Evolutionary conservation across 1,140 invertebrate genomes (phyloP), one percentile per base, ranked within the genome.

Genomic region (Ganaspis sp.): DNA sequence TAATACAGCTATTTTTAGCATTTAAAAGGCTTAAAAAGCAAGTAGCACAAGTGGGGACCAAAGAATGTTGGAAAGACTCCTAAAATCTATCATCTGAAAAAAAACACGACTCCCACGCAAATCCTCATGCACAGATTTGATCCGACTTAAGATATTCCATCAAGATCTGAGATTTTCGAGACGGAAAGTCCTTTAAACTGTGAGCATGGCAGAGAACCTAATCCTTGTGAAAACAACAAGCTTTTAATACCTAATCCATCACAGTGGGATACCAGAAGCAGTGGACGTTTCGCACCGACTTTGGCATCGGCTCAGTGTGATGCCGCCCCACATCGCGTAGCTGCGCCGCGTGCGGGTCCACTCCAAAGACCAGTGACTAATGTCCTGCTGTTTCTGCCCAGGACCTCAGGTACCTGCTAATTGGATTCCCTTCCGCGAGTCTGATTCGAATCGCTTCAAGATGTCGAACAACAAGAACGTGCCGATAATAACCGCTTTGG

Each of bases 171-270:
- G 12, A 64, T 26, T 64, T 23, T 15, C 11, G 6, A 64, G 12
- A 15, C 15, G 54, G 15, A 29, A 26, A 64, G 58, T 64, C 9
- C 58, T 64, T 64, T 29, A 64, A 64, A 26, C 15, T 29, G 15
- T 34, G 26, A 64, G n/a, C 58, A 15, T 64, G 21, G 21, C 6
- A 26, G 54, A 64, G 58, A 26, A 29, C 23, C 58, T 64, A 34
- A 64, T 64, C 58, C 58, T 64, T 64, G 58, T 64, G 58, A 64
- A 64, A 64, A 64, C 21, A 64, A 64, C 23, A 64, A 64, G 11
- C 58, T 29, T 64, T 64, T 64, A 64, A 64, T 64, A 64, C 58
- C 23, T 64, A 64, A 64, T 64, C 58, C 58, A 64, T 64, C 58
- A 64, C 58, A 64, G 58, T 29, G 58, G 58, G 23, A 64, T 64